Evolutionary conservation across 37 sponge, comb jelly and placozoan genomes (phyloP), one percentile per base, ranked within the genome.

Genomic region (Axinella damicornis): DNA sequence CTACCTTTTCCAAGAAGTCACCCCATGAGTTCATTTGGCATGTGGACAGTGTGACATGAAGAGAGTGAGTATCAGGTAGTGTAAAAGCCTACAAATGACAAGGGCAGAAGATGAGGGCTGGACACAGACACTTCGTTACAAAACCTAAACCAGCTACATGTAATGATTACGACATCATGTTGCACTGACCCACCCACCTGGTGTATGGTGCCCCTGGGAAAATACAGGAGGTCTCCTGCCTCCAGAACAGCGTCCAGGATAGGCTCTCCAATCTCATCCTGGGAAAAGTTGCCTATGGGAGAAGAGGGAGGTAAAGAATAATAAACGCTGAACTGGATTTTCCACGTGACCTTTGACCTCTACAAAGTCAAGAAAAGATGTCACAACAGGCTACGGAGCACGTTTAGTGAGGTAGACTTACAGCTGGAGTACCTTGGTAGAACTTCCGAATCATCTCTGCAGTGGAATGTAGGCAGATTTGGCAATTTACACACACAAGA

Each of bases 211-310:
- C 99, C 99, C 41, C 99, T 70, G 19, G 99, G 99, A 76, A 98
- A 98, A 83, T 98, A 98, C 69, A 96, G 87, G 69, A 98, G 73
- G 74, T 98, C 99, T 1, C 97, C 99, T 33, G 95, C 84, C 34
- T 94, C 87, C 32, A 98, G 79, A 18, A 87, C 71, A 21, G 90
- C 84, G n/a, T 94, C 95, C 76, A 98, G 76, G 2, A 96, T 86
- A 15, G 89, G 92, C 5, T 85, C 68, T 22, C 95, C 95, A 9
- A 98, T 72, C 73, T 83, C 89, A 38, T 91, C 85, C 74, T 94
- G 78, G 53, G 56, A 74, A 67, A 97, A 90, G 74, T 97, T 95
- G 21, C 58, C 93, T 95, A 53, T 24, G 16, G 69, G 32, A 69
- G 27, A 19, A 69, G 69, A 22, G 37, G 9, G 46, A 9, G 9